Percentiles rank a stretch among this genome's conserved stretches.
Conservation (phyloP, 2,888 invertebrate genomes). For the Lumbricus terrestris region DNA sequence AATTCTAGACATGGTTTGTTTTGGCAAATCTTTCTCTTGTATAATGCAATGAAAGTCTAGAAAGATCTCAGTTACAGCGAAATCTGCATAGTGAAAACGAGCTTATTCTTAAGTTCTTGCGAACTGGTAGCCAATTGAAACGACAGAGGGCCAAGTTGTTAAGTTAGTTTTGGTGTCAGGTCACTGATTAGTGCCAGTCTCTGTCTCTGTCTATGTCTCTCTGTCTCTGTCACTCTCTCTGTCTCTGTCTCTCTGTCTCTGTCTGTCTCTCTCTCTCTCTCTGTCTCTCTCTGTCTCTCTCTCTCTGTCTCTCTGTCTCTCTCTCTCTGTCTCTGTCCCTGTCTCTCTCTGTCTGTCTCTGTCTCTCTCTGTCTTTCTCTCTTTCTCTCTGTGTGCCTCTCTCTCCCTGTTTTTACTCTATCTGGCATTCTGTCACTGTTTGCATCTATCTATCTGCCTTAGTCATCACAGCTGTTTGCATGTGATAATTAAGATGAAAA, state of each 20-base stretch:
- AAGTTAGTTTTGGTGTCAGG: not conserved
- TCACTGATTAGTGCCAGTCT: not conserved
- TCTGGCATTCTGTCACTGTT: not conserved
- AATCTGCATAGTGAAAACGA: not conserved
- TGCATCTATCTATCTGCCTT: not conserved
- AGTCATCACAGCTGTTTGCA: not conserved
- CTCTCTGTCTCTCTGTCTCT: not conserved
- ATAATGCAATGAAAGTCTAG: not conserved
- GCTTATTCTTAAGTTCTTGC: not conserved
- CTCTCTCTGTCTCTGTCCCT: not conserved
- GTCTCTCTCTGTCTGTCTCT: no score
- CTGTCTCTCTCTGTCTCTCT: not conserved
- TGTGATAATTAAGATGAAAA: not conserved
- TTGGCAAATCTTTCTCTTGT: not conserved
- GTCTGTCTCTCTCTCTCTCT: not conserved
- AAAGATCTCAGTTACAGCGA: not conserved
- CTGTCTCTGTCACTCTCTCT: not conserved
- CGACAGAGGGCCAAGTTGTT: not conserved
- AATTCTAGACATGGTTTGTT: not conserved
- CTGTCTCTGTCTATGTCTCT: not conserved
- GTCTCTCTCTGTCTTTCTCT: not conserved
- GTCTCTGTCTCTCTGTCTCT: slow-evolving; percentile 13
- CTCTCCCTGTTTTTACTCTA: not conserved
- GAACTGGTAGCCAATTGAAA: not conserved
- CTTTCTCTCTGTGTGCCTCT: not conserved